phyloP scores from a whole-genome alignment of 2,797 vertebrate genomes.

The Netta rufina region DNA sequence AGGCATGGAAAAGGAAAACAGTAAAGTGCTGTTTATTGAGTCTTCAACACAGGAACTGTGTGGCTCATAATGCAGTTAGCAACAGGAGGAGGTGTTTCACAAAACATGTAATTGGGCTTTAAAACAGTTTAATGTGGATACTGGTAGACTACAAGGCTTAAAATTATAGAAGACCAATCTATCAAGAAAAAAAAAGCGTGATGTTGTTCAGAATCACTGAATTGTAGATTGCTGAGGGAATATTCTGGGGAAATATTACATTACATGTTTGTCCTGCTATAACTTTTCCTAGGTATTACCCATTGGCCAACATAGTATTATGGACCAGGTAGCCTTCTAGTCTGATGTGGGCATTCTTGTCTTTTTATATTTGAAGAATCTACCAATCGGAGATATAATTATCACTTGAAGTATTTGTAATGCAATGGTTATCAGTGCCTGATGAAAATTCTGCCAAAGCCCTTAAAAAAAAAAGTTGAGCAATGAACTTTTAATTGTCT shows the following conservation, averaged over 20 bases:
- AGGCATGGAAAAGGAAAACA: accelerated
- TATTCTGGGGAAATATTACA: not conserved
- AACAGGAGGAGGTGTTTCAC: not conserved
- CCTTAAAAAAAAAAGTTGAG: not conserved
- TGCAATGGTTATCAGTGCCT: accelerated
- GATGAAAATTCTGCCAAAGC: not conserved
- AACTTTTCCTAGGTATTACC: not conserved
- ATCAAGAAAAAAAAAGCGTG: not conserved
- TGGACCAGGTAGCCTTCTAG: not conserved
- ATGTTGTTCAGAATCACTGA: not conserved
- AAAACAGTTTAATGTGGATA: not conserved
- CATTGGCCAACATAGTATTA: not conserved
- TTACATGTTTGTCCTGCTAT: not conserved
- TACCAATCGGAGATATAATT: not conserved
- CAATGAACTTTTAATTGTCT: not conserved
- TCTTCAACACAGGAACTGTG: not conserved
- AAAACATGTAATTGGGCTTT: not conserved
- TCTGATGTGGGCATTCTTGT: not conserved
- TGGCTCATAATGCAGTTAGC: not conserved
- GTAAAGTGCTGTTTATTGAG: not conserved
- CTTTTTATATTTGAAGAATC: not conserved
- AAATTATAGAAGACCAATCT: not conserved
- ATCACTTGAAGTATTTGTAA: not conserved
- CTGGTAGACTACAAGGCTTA: not conserved
- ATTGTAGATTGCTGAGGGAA: not conserved